Evolutionary conservation across 2,888 invertebrate species (phyloP).

Genomic region (Lepidochrysops patricia): DNA sequence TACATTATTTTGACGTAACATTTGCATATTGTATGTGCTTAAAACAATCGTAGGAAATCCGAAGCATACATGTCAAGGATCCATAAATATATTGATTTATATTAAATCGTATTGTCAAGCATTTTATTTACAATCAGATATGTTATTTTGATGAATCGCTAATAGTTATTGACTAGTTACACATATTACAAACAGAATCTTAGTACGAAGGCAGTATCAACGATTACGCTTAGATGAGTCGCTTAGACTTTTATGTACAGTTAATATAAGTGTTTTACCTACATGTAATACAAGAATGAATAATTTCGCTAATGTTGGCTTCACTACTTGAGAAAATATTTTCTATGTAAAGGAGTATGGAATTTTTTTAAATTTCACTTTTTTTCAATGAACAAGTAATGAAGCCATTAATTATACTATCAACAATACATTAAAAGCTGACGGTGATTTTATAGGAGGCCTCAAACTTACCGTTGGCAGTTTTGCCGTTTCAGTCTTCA

Average conservation of each 20-base stretch:
- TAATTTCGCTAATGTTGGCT: slow-evolving; percentile 6
- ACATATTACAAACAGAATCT: slow-evolving; percentile 11
- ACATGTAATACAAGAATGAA: neutral
- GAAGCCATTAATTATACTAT: neutral
- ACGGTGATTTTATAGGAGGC: slow-evolving; percentile 21
- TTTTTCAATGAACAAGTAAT: neutral
- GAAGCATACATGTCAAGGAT: slow-evolving; percentile 9
- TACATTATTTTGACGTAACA: slow-evolving; percentile 6
- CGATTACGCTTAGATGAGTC: slow-evolving; percentile 3
- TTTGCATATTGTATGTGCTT: slow-evolving; percentile 19
- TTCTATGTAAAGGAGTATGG: neutral
- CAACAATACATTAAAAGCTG: slow-evolving; percentile 9
- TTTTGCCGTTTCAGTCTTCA: slow-evolving; percentile 68
- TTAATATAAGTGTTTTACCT: neutral
- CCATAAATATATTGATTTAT: slow-evolving; percentile 38
- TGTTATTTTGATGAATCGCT: slow-evolving; percentile 56
- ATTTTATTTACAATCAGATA: slow-evolving; percentile 69
- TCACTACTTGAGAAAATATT: neutral
- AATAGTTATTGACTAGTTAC: slow-evolving; percentile 17
- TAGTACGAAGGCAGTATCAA: slow-evolving; percentile 14
- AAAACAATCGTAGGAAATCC: slow-evolving; percentile 21
- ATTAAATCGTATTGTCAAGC: slow-evolving; percentile 71
- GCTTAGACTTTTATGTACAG: slow-evolving; percentile 1
- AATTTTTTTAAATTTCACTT: neutral
- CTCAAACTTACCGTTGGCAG: slow-evolving; percentile 51